Evolutionary conservation across 2,888 invertebrate genomes (phyloP).

Genomic region (Blastobasis lacticolella): DNA sequence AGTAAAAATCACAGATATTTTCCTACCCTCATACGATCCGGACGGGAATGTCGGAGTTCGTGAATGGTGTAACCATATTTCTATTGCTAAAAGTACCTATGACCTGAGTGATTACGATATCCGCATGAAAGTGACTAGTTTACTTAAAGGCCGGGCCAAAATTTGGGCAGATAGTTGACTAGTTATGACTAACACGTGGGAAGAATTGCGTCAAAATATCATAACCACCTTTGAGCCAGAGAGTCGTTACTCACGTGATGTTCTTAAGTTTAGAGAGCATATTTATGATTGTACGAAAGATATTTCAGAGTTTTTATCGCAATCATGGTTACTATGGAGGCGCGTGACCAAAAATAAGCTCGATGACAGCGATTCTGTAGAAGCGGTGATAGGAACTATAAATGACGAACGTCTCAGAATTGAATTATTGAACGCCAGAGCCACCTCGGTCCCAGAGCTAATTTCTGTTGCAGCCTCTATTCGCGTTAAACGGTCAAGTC

Average conservation of each 20-base stretch:
- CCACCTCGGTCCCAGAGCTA: too few species aligned
- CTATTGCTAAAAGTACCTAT: slow-evolving; percentile 15
- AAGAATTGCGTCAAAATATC: slow-evolving; percentile 13
- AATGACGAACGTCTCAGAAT: too few species aligned
- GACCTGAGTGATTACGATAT: slow-evolving; percentile 21
- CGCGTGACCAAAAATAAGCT: slow-evolving; percentile 22
- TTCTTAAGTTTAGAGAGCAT: slow-evolving; percentile 22
- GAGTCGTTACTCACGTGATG: slow-evolving; percentile 23
- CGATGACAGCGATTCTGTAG: slow-evolving; percentile 16
- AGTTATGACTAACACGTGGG: slow-evolving; percentile 17
- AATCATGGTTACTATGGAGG: slow-evolving; percentile 23
- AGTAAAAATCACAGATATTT: slow-evolving; percentile 18
- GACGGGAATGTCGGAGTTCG: slow-evolving; percentile 18
- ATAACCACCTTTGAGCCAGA: slow-evolving; percentile 22
- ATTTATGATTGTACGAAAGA: slow-evolving; percentile 18
- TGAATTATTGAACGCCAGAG: too few species aligned
- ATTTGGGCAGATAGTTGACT: neutral
- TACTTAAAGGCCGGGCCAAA: slow-evolving; percentile 24
- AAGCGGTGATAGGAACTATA: slow-evolving; percentile 23
- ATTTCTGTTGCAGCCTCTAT: too few species aligned
- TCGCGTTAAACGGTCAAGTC: too few species aligned
- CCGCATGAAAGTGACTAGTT: slow-evolving; percentile 20
- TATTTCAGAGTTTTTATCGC: slow-evolving; percentile 23
- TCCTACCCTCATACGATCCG: slow-evolving; percentile 22
- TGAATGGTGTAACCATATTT: slow-evolving; percentile 22